phyloP scores from a whole-genome alignment of 2,113 vertebrate genomes.

The Cercocebus atys region DNA sequence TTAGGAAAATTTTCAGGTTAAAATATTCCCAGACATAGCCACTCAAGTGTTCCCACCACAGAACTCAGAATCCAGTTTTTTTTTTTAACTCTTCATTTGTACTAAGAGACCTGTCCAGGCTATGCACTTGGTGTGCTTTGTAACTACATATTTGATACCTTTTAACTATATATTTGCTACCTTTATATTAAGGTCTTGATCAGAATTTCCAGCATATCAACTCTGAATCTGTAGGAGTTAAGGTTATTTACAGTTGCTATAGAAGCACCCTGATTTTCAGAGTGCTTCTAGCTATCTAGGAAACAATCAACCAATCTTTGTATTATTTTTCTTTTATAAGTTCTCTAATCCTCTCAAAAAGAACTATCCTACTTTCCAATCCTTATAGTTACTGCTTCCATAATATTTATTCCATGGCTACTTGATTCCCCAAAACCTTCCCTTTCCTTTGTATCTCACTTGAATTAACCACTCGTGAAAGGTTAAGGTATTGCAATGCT shows the following conservation, averaged over 20 bases:
- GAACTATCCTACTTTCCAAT: background rate
- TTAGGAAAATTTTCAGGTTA: no score
- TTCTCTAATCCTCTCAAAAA: background rate
- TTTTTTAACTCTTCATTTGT: background rate
- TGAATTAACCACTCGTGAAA: background rate
- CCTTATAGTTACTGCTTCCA: background rate
- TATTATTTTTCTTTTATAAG: background rate
- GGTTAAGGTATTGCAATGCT: background rate
- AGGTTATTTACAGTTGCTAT: background rate
- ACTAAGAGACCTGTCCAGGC: background rate
- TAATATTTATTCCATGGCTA: background rate
- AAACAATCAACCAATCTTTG: background rate
- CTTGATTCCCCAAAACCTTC: background rate
- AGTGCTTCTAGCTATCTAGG: background rate
- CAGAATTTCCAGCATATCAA: background rate
- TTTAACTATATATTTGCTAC: no score
- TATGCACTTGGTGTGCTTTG: background rate
- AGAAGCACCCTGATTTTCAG: background rate
- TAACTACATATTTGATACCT: no score
- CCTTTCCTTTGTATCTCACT: background rate
- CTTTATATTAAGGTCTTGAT: background rate
- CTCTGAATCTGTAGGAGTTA: background rate
- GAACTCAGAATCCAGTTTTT: background rate
- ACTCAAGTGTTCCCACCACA: background rate
- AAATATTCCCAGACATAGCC: no score